phyloP scores from a whole-genome alignment of 2,888 invertebrate genomes.

The Andrena dorsata region DNA sequence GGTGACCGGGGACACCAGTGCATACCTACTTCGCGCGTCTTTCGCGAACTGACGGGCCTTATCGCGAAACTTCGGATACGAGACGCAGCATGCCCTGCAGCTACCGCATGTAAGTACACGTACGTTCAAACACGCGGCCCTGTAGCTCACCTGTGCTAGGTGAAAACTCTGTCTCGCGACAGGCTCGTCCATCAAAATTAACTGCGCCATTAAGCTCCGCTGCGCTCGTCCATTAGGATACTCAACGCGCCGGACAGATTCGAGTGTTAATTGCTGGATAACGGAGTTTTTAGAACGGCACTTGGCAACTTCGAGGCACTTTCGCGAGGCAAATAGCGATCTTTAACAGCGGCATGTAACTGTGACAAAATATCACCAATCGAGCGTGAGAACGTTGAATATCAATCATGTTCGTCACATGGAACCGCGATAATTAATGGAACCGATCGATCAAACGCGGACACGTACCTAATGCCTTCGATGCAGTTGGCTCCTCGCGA shows the following conservation, averaged over 20 bases:
- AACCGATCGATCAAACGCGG: slow-evolving; percentile 20
- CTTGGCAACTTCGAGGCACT: neutral
- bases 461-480: slow-evolving; percentile 9
- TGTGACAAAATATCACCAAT: no score
- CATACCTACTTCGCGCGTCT: neutral
- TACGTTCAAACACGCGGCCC: neutral
- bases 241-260: neutral
- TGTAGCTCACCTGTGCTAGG: slow-evolving; percentile 30
- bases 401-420: slow-evolving; percentile 20
- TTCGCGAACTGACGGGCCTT: neutral
- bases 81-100: neutral
- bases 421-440: slow-evolving; percentile 18
- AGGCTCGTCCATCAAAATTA: slow-evolving; percentile 47
- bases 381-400: slow-evolving; percentile 7
- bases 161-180: slow-evolving; percentile 36
- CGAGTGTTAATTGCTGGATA: slow-evolving; percentile 42
- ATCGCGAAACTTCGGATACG: neutral
- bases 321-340: neutral
- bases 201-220: slow-evolving; percentile 34
- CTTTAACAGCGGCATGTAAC: neutral
- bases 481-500: neutral
- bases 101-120: no score
- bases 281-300: slow-evolving; percentile 14
- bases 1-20: neutral
- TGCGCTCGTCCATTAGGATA: slow-evolving; percentile 5